Base-by-base conservation (phyloP, 1,140 invertebrate species). In the Trachelipus rathkii region DNA sequence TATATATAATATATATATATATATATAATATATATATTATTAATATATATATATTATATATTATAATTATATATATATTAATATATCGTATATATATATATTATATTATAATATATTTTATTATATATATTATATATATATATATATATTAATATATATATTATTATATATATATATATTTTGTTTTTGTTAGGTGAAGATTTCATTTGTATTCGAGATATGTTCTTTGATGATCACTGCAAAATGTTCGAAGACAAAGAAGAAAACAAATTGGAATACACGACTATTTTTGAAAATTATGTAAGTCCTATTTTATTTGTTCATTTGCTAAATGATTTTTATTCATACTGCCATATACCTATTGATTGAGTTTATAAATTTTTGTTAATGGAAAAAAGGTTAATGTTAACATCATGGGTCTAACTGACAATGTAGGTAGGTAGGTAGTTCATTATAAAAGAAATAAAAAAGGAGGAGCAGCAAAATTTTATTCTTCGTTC, bases 261-360 rank as follows among this genome's bases (percentile, higher is more conserved):
- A 60, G 50, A 60, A 60, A 60, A 60, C 8, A 60, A 60, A 60
- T 60, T 60, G 50, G 50, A 60, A 19, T 60, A 60, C 50, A 60
- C 50, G 8, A 2, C 50, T 60, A 60, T 60, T 60, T 60, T 15
- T 60, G 50, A 60, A 60, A 60, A 60, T 15, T 60, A 60, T 60
- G 50, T 60, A 60, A 60, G 50, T 60, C 8, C 33, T 33, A 33
- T 33, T 3, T 33, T 33, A 33, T 33, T 33, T 33, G 6, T 33
- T 33, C 33, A 33, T 33, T 33, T 33, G 6, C 33, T 6, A 3
- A 33, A 33, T 33, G 33, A 33, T 33, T 33, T 33, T 33, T 33
- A 6, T 33, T 33, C 6, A 33, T 33, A 33, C 33, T 6, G 6
- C 1, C 33, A 33, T 6, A 33, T 1, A 33, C 2, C 33, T 3